A percentile compares a stretch with the other conserved stretches of the same genome.
Conservation (phyloP, 2,888 invertebrate genomes). For the Synergus itoensis region DNA sequence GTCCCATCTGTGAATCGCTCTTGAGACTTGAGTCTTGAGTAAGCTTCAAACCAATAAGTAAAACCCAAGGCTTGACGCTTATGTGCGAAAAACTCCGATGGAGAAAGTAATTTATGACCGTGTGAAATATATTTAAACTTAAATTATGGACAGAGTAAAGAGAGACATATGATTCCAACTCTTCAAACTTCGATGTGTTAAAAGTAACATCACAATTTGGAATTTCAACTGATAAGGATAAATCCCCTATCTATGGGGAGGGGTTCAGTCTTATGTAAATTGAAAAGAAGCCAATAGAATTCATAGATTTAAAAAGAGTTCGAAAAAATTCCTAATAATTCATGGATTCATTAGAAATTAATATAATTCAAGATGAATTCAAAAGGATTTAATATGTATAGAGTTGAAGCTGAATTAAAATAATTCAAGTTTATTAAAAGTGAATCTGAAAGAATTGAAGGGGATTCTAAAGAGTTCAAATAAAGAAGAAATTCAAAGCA, state of each 20-base stretch:
- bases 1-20: slow-evolving; percentile 36
- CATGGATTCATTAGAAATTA: no score
- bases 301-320: no score
- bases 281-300: no score
- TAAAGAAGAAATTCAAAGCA: no score
- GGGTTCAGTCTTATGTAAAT: no score
- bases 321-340: no score
- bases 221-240: neutral
- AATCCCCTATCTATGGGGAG: neutral
- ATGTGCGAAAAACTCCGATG: slow-evolving; percentile 30
- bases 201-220: neutral
- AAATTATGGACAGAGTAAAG: slow-evolving; percentile 31
- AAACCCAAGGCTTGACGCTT: slow-evolving; percentile 25
- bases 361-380: no score
- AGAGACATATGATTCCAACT: neutral
- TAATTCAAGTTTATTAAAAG: no score
- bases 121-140: slow-evolving; percentile 24
- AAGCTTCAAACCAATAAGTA: slow-evolving; percentile 34
- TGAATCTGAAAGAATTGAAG: no score
- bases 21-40: slow-evolving; percentile 32
- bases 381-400: no score
- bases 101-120: slow-evolving; percentile 40
- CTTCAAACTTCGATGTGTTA: neutral
- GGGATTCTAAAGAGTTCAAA: no score
- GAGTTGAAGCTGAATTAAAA: no score